These are phyloP conservation scores for Cosmorhoe ocellata DNA, from an alignment of 2,888 invertebrate species.

Conservation along the genomic window DNA sequence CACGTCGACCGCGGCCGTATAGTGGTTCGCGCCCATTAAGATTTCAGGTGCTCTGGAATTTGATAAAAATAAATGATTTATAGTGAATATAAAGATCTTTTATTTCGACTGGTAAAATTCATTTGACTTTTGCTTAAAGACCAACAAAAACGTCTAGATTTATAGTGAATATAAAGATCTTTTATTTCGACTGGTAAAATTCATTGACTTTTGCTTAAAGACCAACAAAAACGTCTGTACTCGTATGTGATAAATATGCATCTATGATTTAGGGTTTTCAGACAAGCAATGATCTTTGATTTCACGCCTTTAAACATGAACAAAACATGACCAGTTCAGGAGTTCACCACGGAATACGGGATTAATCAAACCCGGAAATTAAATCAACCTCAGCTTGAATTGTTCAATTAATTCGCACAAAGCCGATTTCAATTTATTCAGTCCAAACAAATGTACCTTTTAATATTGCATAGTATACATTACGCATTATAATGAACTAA, in stretches of 20 bases:
- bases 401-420: slow-evolving; percentile 32
- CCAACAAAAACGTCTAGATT: too few relatives aligned
- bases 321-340: slow-evolving; percentile 2
- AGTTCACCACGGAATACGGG: slow-evolving; percentile 13
- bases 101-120: too few relatives aligned
- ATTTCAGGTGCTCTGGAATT: slow-evolving; percentile 95
- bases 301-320: neutral
- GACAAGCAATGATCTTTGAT: neutral
- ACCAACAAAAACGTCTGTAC: too few relatives aligned
- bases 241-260: too few relatives aligned
- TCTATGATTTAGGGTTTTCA: too few relatives aligned
- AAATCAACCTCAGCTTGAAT: slow-evolving; percentile 26
- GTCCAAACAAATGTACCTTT: slow-evolving; percentile 11
- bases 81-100: too few relatives aligned
- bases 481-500: neutral
- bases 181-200: too few relatives aligned
- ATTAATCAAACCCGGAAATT: slow-evolving; percentile 32
- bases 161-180: too few relatives aligned
- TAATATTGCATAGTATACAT: slow-evolving; percentile 3
- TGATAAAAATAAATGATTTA: neutral
- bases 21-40: slow-evolving; percentile 98
- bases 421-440: slow-evolving; percentile 27
- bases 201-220: too few relatives aligned
- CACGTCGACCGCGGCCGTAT: slow-evolving; percentile 97
- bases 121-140: too few relatives aligned